These are phyloP conservation scores for Drosophila helvetica DNA, from an alignment of 2,888 invertebrate genomes.

Conservation along the genomic window DNA sequence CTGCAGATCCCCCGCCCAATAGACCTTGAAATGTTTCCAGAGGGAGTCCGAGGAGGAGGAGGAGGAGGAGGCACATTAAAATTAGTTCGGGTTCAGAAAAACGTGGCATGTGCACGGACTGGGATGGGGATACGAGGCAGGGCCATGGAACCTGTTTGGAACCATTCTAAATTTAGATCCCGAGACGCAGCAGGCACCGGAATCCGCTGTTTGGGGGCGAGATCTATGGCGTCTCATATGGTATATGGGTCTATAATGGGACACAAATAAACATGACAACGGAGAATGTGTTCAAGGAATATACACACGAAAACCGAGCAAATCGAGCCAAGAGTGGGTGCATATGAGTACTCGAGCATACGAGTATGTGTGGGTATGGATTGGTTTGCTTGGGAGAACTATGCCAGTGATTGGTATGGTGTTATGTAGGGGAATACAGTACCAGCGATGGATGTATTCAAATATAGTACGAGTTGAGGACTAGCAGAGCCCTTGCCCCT, in stretches of 20 bases:
- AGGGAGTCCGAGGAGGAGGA: not conserved
- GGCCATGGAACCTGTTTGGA: slow-evolving; percentile 66
- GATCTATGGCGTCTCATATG: slow-evolving; percentile 50
- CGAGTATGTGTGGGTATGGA: too few species aligned
- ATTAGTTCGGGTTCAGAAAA: slow-evolving; percentile 57
- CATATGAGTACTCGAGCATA: too few species aligned
- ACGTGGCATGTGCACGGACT: slow-evolving; percentile 45
- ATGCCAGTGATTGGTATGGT: too few species aligned
- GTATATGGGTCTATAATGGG: slow-evolving; percentile 53
- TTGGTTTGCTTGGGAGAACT: too few species aligned
- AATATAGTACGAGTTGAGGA: too few species aligned
- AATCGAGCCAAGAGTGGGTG: not conserved
- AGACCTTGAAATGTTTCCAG: slow-evolving; percentile 54
- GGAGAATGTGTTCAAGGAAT: slow-evolving; percentile 11
- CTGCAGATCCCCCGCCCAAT: slow-evolving; percentile 53
- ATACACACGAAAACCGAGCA: too few species aligned
- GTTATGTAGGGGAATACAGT: too few species aligned
- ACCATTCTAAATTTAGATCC: slow-evolving; percentile 63
- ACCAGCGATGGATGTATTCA: too few species aligned
- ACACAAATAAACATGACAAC: slow-evolving; percentile 53
- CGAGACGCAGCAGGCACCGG: not conserved
- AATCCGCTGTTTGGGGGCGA: slow-evolving; percentile 20
- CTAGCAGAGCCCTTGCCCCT: too few species aligned
- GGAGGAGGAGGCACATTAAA: slow-evolving; percentile 43
- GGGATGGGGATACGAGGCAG: too few species aligned